Percentiles rank a stretch among this genome's conserved stretches.
Evolutionary conservation across 2,888 invertebrate genomes (phyloP).

Genomic region (Lepidochrysops patricia): DNA sequence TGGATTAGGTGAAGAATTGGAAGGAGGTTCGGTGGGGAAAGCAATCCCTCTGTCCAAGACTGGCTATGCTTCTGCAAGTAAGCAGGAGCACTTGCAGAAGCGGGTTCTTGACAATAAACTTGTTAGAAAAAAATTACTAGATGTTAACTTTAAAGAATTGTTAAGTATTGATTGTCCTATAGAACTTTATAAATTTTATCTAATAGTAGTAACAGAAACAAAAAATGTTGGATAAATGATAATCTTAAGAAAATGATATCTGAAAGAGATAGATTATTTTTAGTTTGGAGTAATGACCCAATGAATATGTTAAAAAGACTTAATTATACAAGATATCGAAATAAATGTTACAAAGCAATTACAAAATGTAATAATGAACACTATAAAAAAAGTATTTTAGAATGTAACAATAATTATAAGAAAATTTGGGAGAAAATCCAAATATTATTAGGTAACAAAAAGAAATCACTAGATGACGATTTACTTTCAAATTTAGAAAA

Average conservation of each 20-base stretch:
- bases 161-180: not conserved
- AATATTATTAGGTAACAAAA: too few relatives aligned
- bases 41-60: too few relatives aligned
- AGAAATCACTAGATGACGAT: too few relatives aligned
- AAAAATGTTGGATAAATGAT: slow-evolving; percentile 1
- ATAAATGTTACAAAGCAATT: too few relatives aligned
- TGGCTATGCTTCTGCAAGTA: not conserved
- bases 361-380: too few relatives aligned
- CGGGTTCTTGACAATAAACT: not conserved
- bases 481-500: too few relatives aligned
- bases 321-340: not conserved
- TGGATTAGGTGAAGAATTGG: too few relatives aligned
- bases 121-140: not conserved
- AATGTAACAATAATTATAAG: too few relatives aligned
- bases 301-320: not conserved
- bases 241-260: not conserved
- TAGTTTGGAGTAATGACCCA: not conserved
- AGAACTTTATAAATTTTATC: not conserved
- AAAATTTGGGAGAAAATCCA: too few relatives aligned
- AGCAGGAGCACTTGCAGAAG: not conserved
- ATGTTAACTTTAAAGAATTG: too few relatives aligned
- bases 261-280: slow-evolving; percentile 6
- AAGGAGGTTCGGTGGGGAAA: too few relatives aligned
- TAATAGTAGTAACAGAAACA: slow-evolving; percentile 9
- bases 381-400: too few relatives aligned